A percentile compares a stretch with the other conserved stretches of the same genome.
Conservation (phyloP, 1,140 invertebrate genomes). For the Sipha flava region DNA sequence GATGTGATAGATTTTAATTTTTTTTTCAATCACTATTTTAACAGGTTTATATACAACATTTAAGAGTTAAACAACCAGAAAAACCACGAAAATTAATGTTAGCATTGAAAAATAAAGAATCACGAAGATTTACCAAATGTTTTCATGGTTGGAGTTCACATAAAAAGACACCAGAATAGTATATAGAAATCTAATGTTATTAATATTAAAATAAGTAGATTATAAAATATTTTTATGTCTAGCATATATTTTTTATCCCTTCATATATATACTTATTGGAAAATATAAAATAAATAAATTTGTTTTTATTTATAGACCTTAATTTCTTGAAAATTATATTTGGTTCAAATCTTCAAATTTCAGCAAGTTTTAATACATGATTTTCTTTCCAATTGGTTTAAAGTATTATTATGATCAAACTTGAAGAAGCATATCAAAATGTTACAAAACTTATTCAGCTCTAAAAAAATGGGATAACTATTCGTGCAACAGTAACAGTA, state of each 20-base stretch:
- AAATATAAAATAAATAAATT: background rate
- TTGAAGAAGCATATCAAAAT: no score
- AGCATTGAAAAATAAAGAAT: slow-evolving; percentile 96
- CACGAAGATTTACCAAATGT: slow-evolving; percentile 88
- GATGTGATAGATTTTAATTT: no score
- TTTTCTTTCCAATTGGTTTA: no score
- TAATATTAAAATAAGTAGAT: background rate
- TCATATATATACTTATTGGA: background rate
- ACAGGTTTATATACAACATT: slow-evolving; percentile 95
- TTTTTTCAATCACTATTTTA: no score
- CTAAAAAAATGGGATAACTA: no score
- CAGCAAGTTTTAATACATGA: no score
- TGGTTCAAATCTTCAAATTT: no score
- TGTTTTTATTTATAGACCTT: background rate
- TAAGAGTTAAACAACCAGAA: slow-evolving; percentile 91
- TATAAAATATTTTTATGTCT: background rate
- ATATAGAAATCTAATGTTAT: background rate
- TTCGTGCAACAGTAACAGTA: no score
- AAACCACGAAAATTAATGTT: slow-evolving; percentile 83
- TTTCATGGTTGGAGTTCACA: slow-evolving; percentile 94
- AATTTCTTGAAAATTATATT: no score
- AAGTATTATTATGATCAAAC: no score
- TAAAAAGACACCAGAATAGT: slow-evolving; percentile 56
- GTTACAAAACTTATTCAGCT: no score
- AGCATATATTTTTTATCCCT: background rate